Percentiles rank a stretch among this genome's conserved stretches.
Conservation (phyloP, 1,140 invertebrate species). For the Aphis craccivora region DNA sequence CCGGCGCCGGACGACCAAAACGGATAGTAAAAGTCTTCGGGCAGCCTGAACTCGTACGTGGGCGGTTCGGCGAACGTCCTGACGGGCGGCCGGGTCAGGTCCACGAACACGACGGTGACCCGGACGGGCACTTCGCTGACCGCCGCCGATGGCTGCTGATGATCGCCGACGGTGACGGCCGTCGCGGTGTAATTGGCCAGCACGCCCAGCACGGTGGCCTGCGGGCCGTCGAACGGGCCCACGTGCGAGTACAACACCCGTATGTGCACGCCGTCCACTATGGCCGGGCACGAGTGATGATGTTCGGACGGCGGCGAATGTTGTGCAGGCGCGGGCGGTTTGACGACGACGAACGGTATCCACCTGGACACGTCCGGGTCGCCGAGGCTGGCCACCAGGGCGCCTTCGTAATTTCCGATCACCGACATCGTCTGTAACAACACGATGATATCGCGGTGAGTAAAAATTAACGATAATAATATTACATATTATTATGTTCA, state of each 20-base stretch:
- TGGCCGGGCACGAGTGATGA: background rate
- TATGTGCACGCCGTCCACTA: slow-evolving; percentile 60
- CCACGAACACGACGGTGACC: slow-evolving; percentile 69
- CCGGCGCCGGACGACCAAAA: slow-evolving; percentile 64
- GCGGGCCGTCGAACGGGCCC: slow-evolving; percentile 65
- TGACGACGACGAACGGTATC: slow-evolving; percentile 63
- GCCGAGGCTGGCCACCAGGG: slow-evolving; percentile 17
- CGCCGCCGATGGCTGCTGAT: slow-evolving; percentile 41
- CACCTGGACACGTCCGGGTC: slow-evolving; percentile 62
- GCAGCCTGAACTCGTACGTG: slow-evolving; percentile 70
- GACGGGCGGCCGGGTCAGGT: slow-evolving; percentile 67
- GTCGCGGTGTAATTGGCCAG: slow-evolving; percentile 64
- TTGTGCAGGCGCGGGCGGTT: slow-evolving; percentile 57
- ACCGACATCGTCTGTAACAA: slow-evolving; percentile 61
- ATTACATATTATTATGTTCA: no score
- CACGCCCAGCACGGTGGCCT: slow-evolving; percentile 67
- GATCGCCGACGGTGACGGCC: slow-evolving; percentile 62
- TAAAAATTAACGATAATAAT: background rate
- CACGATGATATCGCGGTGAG: background rate
- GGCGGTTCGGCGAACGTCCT: slow-evolving; percentile 69
- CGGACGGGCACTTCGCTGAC: background rate
- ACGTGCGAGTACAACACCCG: slow-evolving; percentile 66
- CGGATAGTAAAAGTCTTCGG: slow-evolving; percentile 77
- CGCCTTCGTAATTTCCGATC: slow-evolving; percentile 13
- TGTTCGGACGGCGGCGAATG: slow-evolving; percentile 62